phyloP scores from a whole-genome alignment of 2,888 invertebrate genomes.

The Sminthurides aquaticus region DNA sequence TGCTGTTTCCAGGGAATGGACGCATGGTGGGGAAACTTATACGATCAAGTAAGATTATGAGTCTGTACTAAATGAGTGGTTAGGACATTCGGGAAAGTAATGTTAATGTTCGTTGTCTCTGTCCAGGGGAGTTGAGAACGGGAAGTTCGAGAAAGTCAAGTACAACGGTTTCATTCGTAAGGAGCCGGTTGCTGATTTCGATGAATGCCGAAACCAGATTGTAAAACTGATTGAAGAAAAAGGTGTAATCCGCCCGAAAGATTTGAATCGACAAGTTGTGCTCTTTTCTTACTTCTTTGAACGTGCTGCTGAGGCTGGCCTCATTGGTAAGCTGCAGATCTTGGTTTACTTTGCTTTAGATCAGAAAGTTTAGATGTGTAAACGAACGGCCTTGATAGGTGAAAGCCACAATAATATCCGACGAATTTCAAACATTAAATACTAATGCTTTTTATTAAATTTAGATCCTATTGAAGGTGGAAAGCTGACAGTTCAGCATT shows the following conservation, averaged over 20 bases:
- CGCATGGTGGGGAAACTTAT: slow-evolving; percentile 67
- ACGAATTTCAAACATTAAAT: background rate
- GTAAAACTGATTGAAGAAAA: slow-evolving; percentile 52
- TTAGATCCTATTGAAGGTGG: slow-evolving; percentile 64
- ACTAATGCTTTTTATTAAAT: background rate
- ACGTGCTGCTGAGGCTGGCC: slow-evolving; percentile 74
- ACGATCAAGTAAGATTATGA: slow-evolving; percentile 53
- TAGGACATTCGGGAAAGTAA: background rate
- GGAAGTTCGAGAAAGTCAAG: slow-evolving; percentile 45
- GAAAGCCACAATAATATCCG: background rate
- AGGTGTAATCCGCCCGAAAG: slow-evolving; percentile 54
- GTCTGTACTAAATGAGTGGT: background rate
- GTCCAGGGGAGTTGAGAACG: slow-evolving; percentile 48
- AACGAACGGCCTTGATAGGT: background rate
- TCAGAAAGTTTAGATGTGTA: background rate
- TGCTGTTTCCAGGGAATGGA: slow-evolving; percentile 63
- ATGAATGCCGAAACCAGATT: slow-evolving; percentile 49
- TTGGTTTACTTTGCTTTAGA: background rate
- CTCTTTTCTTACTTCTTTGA: slow-evolving; percentile 95
- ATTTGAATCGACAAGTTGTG: slow-evolving; percentile 56
- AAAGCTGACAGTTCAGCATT: slow-evolving; percentile 60
- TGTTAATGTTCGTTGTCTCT: slow-evolving; percentile 13
- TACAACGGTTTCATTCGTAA: slow-evolving; percentile 53
- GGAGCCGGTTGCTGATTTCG: slow-evolving; percentile 58
- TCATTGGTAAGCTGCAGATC: slow-evolving; percentile 63